These are phyloP conservation scores for Baccha elongata DNA, from an alignment of 2,888 invertebrate genomes.

Conservation along the genomic window DNA sequence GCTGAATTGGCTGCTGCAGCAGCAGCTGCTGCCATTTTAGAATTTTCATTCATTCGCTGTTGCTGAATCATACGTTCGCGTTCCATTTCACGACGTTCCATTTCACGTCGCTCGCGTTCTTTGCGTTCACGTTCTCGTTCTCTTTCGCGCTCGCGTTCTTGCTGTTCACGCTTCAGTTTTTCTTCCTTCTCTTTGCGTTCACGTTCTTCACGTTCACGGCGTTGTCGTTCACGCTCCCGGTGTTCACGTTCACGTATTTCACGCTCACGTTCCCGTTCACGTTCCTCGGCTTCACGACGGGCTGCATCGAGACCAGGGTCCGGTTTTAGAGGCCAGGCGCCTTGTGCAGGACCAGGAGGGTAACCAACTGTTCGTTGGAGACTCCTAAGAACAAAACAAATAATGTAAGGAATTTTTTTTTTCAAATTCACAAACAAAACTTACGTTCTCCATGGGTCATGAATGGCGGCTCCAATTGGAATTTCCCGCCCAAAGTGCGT, in stretches of 20 bases:
- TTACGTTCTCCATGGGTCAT: constrained; percentile 88
- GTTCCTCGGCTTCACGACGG: constrained; percentile 85
- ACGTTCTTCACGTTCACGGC: constrained; percentile 82
- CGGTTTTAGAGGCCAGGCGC: constrained; percentile 83
- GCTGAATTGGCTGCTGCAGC: constrained; percentile 79
- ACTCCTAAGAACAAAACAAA: constrained; percentile 74
- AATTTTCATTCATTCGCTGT: constrained; percentile 83
- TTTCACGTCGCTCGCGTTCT: constrained; percentile 85
- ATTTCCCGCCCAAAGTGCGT: constrained; percentile 87
- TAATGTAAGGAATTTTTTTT: not conserved
- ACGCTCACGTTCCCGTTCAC: constrained; percentile 81
- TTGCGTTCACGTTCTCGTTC: constrained; percentile 84
- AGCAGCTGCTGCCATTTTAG: constrained; percentile 82
- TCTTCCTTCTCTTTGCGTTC: constrained; percentile 83
- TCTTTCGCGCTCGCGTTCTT: constrained; percentile 85
- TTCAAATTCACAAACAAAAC: not conserved
- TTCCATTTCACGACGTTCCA: constrained; percentile 85
- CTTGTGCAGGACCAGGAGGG: constrained; percentile 83
- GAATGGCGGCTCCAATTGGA: constrained; percentile 83
- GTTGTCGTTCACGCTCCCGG: constrained; percentile 81
- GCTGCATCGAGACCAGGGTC: constrained; percentile 85
- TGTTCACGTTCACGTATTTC: constrained; percentile 82
- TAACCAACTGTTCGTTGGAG: constrained; percentile 86
- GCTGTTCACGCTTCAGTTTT: constrained; percentile 84
- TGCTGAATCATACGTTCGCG: constrained; percentile 86